These are phyloP conservation scores for Nymphalis c-album DNA, from an alignment of 2,888 invertebrate species.

Conservation along the genomic window DNA sequence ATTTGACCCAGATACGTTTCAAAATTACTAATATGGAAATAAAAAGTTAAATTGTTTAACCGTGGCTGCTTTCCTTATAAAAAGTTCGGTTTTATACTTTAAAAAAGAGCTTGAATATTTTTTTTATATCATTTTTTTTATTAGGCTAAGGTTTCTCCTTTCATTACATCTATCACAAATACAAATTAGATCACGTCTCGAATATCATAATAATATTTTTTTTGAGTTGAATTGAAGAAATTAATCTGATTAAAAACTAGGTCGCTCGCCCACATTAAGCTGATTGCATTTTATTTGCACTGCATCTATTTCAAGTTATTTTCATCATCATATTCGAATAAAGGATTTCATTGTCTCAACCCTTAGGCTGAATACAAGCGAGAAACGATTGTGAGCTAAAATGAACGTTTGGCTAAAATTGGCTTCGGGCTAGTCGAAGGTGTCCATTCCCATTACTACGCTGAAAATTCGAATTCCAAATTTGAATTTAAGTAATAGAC, in stretches of 20 bases:
- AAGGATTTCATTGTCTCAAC: neutral
- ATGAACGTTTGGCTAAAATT: neutral
- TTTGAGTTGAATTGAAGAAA: conserved; percentile 2
- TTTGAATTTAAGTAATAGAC: neutral
- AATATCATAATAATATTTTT: conserved; percentile 6
- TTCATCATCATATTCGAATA: neutral
- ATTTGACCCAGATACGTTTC: too few species aligned
- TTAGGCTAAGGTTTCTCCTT: neutral
- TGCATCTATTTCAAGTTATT: conserved; percentile 1
- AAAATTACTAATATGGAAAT: too few species aligned
- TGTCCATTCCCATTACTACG: neutral
- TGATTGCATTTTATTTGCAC: neutral
- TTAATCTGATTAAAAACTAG: conserved; percentile 9
- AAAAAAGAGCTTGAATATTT: too few species aligned
- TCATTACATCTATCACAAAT: neutral
- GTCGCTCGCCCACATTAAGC: neutral
- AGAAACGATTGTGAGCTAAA: conserved; percentile 1
- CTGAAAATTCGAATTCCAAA: neutral
- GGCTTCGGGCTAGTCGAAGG: neutral
- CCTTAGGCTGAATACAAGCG: neutral
- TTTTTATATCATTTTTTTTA: neutral
- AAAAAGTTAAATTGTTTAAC: too few species aligned
- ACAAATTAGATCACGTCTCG: neutral
- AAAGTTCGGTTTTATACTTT: too few species aligned
- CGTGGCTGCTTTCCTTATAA: too few species aligned